A percentile compares a stretch with the other conserved stretches of the same genome.
Evolutionary conservation across 2,888 invertebrate species (phyloP).

Genomic region (Dendrolimus houi): DNA sequence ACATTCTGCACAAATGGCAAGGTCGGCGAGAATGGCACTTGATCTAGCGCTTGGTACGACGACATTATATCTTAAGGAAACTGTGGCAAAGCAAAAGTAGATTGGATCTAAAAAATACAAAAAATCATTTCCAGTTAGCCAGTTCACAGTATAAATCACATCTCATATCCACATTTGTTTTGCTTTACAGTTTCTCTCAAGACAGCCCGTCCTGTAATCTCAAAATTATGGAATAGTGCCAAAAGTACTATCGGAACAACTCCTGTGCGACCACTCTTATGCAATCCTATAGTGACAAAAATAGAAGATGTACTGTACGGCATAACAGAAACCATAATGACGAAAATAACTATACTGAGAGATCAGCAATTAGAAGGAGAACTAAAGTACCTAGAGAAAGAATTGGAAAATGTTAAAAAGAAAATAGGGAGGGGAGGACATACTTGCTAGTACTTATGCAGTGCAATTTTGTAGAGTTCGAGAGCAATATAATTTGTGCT

Average conservation of each 20-base stretch:
- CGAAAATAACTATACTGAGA: constrained; percentile 29
- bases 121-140: background rate
- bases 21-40: constrained; percentile 39
- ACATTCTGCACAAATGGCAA: constrained; percentile 30
- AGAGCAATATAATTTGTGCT: background rate
- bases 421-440: constrained; percentile 15
- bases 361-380: constrained; percentile 38
- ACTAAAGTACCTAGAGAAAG: constrained; percentile 41
- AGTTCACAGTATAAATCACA: background rate
- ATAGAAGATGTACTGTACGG: constrained; percentile 30
- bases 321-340: constrained; percentile 19
- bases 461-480: background rate
- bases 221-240: constrained; percentile 35
- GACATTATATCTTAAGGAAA: constrained; percentile 28
- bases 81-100: constrained; percentile 52
- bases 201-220: constrained; percentile 37
- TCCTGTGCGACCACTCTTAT: constrained; percentile 32
- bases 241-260: constrained; percentile 33
- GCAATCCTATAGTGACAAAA: constrained; percentile 33
- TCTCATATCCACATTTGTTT: constrained; percentile 35
- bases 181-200: constrained; percentile 58
- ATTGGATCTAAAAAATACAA: constrained; percentile 13
- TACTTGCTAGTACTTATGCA: background rate
- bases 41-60: constrained; percentile 48
- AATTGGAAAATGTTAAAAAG: constrained; percentile 38